phyloP scores from a whole-genome alignment of 1,140 invertebrate genomes.

The Episyrphus balteatus region DNA sequence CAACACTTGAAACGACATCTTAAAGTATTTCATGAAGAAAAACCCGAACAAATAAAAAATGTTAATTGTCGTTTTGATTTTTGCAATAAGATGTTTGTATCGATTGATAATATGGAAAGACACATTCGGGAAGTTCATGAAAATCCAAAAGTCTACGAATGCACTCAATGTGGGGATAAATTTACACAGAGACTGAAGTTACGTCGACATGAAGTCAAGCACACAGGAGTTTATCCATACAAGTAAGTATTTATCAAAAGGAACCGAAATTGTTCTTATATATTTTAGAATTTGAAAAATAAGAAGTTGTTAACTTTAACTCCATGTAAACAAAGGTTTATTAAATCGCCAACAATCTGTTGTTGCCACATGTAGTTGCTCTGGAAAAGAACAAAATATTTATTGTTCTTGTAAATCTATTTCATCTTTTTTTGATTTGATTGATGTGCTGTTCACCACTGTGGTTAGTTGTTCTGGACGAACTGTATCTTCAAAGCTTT shows the following conservation, averaged over 20 bases:
- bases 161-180: constrained; percentile 18
- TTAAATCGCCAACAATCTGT: too few species aligned
- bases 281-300: too few species aligned
- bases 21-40: constrained; percentile 24
- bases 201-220: constrained; percentile 27
- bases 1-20: constrained; percentile 28
- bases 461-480: too few species aligned
- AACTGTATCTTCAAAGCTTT: too few species aligned
- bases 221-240: constrained; percentile 24
- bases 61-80: constrained; percentile 17
- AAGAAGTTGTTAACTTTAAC: too few species aligned
- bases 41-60: constrained; percentile 11
- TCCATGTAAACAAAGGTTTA: too few species aligned
- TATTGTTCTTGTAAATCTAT: too few species aligned
- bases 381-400: too few species aligned
- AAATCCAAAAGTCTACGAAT: constrained; percentile 20
- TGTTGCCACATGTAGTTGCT: too few species aligned
- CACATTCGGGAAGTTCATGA: constrained; percentile 28
- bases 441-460: too few species aligned
- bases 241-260: neutral
- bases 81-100: constrained; percentile 26
- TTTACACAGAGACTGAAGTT: constrained; percentile 31
- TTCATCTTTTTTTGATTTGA: too few species aligned
- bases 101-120: constrained; percentile 21
- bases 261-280: too few species aligned